Base-by-base conservation (phyloP, 2,113 vertebrate species). In the Elanus axillaris region DNA sequence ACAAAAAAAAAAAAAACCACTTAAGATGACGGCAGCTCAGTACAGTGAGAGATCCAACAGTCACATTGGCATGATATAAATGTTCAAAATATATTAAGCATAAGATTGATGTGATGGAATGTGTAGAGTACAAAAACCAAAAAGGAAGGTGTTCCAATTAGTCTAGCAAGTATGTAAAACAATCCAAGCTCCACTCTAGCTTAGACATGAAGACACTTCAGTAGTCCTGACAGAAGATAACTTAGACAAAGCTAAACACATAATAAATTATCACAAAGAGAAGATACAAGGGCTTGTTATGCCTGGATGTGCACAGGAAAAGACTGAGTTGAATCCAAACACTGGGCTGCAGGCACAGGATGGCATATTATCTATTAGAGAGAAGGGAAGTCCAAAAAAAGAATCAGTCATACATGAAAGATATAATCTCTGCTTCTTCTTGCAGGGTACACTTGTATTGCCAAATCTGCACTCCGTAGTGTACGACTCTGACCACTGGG, bases 401-500 rank as follows among this genome's bases (percentile, higher is more conserved):
- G 4, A 25, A 59, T 36, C 34, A 20, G 6, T 55, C 26, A 11
- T 11, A 32, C 26, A 10, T 1, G 3, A 26, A 47, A 93, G 89
- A 77, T 5, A 43, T 3, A 43, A 60, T 21, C 40, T 80, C 86
- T 66, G 23, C 34, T 76, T 25, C n/a, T 77, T 92, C 42, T 52
- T 71, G 22, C 90, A 98, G 98, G 96, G 97, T 10, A 98, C 98
- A 0, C 83, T 97, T 5, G 27, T 98, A 29, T 12, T 98, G 67
- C 97, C 97, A 50, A 97, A 97, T 25, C 63, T 98, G 82, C 95
- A 95, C 42, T 98, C 98, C 0, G 97, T 96, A 43, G 88, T 98
- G 53, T 94, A 72, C 1, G 95, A 98, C 73, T 71, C 97, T 1
- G 85, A 96, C 60, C 89, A 88, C 79, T 98, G 97, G 98, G 93